Percentiles rank a stretch among this genome's conserved stretches.
These are phyloP conservation scores for Rambutsinella grinnellia DNA, from an alignment of 2,888 invertebrate species.

Conservation along the genomic window DNA sequence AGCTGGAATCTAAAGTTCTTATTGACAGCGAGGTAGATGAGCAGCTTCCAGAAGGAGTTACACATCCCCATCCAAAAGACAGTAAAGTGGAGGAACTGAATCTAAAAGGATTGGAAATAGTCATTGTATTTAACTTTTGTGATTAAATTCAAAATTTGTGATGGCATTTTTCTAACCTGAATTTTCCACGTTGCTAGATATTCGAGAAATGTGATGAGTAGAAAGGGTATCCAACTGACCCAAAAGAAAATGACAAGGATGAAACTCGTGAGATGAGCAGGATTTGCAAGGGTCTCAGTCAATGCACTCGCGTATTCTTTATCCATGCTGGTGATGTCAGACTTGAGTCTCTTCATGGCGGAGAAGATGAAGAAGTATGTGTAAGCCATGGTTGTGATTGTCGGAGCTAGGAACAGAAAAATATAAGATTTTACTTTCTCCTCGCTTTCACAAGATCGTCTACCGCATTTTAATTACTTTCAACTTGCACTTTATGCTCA, in stretches of 20 bases:
- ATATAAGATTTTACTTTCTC: too few relatives aligned
- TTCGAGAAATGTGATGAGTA: slow-evolving; percentile 84
- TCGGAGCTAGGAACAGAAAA: too few relatives aligned
- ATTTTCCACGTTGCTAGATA: slow-evolving; percentile 68
- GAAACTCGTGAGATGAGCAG: slow-evolving; percentile 94
- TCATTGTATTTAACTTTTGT: too few relatives aligned
- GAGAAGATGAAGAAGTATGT: slow-evolving; percentile 96
- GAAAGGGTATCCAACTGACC: slow-evolving; percentile 95
- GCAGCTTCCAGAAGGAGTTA: slow-evolving; percentile 95
- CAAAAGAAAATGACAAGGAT: slow-evolving; percentile 91
- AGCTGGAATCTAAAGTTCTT: slow-evolving; percentile 93
- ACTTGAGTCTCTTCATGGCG: slow-evolving; percentile 87
- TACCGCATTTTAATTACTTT: background rate
- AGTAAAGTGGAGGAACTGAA: slow-evolving; percentile 90
- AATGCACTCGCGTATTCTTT: slow-evolving; percentile 92
- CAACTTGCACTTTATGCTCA: slow-evolving; percentile 19
- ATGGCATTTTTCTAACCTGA: slow-evolving; percentile 44
- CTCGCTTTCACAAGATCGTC: background rate
- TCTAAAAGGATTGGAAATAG: slow-evolving; percentile 72
- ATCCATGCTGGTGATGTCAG: slow-evolving; percentile 89
- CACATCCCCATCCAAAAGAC: slow-evolving; percentile 95
- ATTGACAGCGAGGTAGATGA: slow-evolving; percentile 90
- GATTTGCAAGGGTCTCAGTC: slow-evolving; percentile 77
- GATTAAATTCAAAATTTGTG: too few relatives aligned
- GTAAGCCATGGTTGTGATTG: slow-evolving; percentile 93